Percentiles rank a stretch among this genome's conserved stretches.
phyloP scores from a whole-genome alignment of 1,140 invertebrate genomes.

The Penaeus indicus region DNA sequence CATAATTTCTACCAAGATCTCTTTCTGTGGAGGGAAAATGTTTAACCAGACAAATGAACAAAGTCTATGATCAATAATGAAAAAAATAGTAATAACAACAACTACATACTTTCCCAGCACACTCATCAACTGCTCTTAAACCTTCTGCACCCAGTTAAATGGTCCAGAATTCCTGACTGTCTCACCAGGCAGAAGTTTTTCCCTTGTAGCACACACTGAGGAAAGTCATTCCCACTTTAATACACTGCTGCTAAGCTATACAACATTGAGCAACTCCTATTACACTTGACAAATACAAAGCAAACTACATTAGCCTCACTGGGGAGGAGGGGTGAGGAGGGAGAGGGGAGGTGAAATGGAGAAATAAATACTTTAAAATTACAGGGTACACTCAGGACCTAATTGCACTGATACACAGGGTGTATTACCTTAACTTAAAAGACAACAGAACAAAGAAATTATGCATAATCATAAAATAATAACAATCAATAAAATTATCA shows the following conservation, averaged over 20 bases:
- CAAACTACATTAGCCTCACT: constrained; percentile 39
- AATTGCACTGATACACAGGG: constrained; percentile 50
- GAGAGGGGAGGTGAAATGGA: constrained; percentile 16
- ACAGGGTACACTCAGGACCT: constrained; percentile 28
- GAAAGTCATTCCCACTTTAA: neutral
- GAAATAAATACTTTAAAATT: constrained; percentile 51
- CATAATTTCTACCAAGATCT: too few species aligned
- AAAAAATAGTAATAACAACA: too few species aligned
- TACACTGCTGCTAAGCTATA: constrained; percentile 31
- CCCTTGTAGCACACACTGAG: constrained; percentile 7
- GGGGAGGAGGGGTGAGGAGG: neutral
- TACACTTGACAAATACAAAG: constrained; percentile 33
- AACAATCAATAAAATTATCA: too few species aligned
- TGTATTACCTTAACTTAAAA: constrained; percentile 4
- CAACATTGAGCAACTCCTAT: constrained; percentile 55
- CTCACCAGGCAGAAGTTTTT: neutral
- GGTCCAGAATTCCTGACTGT: neutral
- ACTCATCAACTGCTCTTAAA: too few species aligned
- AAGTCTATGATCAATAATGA: too few species aligned
- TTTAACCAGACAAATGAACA: too few species aligned
- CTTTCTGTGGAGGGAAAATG: too few species aligned
- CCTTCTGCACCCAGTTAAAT: too few species aligned
- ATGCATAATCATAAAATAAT: too few species aligned
- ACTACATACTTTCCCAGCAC: too few species aligned
- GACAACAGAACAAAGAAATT: neutral